phyloP scores from a whole-genome alignment of 2,797 vertebrate species.

The Acridotheres tristis region DNA sequence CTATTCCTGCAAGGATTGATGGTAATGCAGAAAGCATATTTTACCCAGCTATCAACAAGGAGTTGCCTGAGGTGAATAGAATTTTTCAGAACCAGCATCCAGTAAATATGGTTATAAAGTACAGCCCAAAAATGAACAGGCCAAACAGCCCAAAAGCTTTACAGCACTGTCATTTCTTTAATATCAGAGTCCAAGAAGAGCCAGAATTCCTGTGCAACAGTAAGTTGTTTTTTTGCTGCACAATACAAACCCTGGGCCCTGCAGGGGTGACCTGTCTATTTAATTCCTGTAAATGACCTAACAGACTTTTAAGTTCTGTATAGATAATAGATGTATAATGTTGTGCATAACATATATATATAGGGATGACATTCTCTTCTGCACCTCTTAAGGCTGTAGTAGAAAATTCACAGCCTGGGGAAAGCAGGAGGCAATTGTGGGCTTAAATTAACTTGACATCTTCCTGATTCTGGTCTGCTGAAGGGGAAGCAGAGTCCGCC shows the following conservation, averaged over 20 bases:
- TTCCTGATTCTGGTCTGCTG: background rate
- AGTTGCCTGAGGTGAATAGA: conserved; percentile 50
- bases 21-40: conserved; percentile 59
- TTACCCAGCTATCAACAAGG: conserved; percentile 57
- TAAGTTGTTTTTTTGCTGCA: conserved; percentile 26
- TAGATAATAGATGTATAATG: conserved; percentile 23
- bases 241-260: background rate
- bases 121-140: conserved; percentile 19
- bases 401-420: conserved; percentile 17
- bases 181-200: conserved; percentile 15
- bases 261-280: background rate
- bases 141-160: conserved; percentile 41
- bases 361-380: conserved; percentile 5
- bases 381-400: background rate
- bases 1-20: conserved; percentile 53
- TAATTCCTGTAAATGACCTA: conserved; percentile 14
- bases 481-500: background rate
- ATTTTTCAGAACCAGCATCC: conserved; percentile 53
- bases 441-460: conserved; percentile 37
- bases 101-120: conserved; percentile 61
- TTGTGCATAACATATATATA: background rate
- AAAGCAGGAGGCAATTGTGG: background rate
- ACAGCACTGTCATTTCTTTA: conserved; percentile 48
- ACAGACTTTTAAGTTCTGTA: background rate
- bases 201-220: conserved; percentile 11